Conservation (phyloP, 2,888 invertebrate genomes). For the Caradrina clavipalpis region DNA sequence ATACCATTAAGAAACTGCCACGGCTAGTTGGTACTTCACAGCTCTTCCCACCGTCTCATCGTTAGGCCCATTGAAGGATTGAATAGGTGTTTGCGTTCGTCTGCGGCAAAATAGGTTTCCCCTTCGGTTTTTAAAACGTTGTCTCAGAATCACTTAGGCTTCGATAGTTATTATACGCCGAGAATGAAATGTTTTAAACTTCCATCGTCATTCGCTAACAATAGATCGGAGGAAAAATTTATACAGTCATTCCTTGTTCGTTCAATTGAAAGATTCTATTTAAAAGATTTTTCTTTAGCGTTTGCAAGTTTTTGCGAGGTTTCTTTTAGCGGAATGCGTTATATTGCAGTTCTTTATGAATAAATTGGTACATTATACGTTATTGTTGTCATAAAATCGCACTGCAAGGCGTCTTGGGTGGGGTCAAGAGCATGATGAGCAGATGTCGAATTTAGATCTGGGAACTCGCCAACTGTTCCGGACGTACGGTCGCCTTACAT, state of each 20-base stretch:
- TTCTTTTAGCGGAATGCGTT: slow-evolving; percentile 45
- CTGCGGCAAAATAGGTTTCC: slow-evolving; percentile 88
- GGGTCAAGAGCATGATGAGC: slow-evolving; percentile 83
- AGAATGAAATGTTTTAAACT: slow-evolving; percentile 89
- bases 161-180: slow-evolving; percentile 88
- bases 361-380: slow-evolving; percentile 43
- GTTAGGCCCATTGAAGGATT: slow-evolving; percentile 87
- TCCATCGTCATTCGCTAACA: slow-evolving; percentile 88
- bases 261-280: slow-evolving; percentile 76
- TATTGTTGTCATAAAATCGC: slow-evolving; percentile 65
- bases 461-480: slow-evolving; percentile 83
- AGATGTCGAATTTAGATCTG: slow-evolving; percentile 84
- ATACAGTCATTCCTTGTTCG: slow-evolving; percentile 86
- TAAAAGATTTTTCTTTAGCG: slow-evolving; percentile 62
- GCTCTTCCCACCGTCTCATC: slow-evolving; percentile 81
- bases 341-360: slow-evolving; percentile 32
- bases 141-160: slow-evolving; percentile 88
- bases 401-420: slow-evolving; percentile 79
- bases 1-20: slow-evolving; percentile 90
- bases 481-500: slow-evolving; percentile 67
- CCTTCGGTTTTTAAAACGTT: slow-evolving; percentile 86
- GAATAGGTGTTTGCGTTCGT: slow-evolving; percentile 90
- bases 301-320: slow-evolving; percentile 67
- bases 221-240: slow-evolving; percentile 82
- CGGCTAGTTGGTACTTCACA: slow-evolving; percentile 87